Evolutionary conservation across 2,888 invertebrate genomes (phyloP), one percentile per base, ranked within the genome.

Genomic region (Leucoma salicis): DNA sequence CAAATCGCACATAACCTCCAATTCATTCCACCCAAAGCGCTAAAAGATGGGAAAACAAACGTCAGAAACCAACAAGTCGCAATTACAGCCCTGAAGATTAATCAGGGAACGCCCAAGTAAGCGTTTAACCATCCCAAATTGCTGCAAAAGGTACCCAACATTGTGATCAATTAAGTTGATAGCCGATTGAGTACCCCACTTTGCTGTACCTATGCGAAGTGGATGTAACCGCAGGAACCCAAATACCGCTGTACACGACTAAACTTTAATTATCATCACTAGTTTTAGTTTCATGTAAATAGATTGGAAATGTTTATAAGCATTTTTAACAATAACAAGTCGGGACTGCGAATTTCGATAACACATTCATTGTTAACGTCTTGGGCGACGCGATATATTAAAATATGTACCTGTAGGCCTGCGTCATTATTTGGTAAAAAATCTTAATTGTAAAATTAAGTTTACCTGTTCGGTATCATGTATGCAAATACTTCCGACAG

Each of bases 71-170:
- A 60, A 65, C 66, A 70, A 70, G 70, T 65, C 63, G 65, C 72
- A 74, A 79, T 81, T 78, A 77, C 67, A 66, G 53, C 68, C 74
- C 66, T 53, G 46, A 64, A 70, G 74, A 81, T 82, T 81, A 81
- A 82, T 82, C 78, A 78, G 67, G 68, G 65, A 66, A 63, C 71
- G 69, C 68, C 73, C 65, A 68, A 66, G 70, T 49, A 67, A 68
- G 66, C 74, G 68, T 70, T 72, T 73, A 77, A 75, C 73, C 61
- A 66, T 64, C 61, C 66, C 63, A 74, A 76, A 76, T 74, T 77
- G 63, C 71, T 73, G 68, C 58, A 62, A 70, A 69, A 73, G 70
- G 71, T 68, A 64, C 62, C 66, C 57, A 63, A 63, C 60, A 59
- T 64, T 63, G 62, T 51, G 58, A 74, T 74, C 70, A 70, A 79